phyloP scores from a whole-genome alignment of 2,888 invertebrate genomes.

The Poecilus cupreus region DNA sequence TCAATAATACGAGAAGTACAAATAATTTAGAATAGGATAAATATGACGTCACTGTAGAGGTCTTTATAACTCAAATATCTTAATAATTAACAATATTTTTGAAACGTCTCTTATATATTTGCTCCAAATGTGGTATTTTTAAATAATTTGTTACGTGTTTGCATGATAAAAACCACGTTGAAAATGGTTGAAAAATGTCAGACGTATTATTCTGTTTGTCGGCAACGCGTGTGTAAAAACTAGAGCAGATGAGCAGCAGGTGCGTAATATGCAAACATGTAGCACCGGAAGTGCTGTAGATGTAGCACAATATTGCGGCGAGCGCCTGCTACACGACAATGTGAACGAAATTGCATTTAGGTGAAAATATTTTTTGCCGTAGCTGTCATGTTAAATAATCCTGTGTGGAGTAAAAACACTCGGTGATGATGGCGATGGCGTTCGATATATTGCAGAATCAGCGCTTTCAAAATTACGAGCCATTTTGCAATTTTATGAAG shows the following conservation, averaged over 20 bases:
- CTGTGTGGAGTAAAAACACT: conserved; percentile 52
- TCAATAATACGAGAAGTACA: too few relatives aligned
- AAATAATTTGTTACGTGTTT: neutral
- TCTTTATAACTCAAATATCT: too few relatives aligned
- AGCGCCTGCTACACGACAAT: neutral
- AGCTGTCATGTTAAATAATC: conserved; percentile 50
- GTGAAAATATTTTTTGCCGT: conserved; percentile 30
- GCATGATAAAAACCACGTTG: neutral
- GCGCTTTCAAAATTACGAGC: conserved; percentile 37
- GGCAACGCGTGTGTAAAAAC: neutral
- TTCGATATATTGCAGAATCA: conserved; percentile 43
- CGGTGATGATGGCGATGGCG: conserved; percentile 1
- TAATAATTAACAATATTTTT: too few relatives aligned
- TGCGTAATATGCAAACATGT: conserved; percentile 1
- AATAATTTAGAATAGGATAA: too few relatives aligned
- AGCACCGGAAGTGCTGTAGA: neutral
- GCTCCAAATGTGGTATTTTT: neutral
- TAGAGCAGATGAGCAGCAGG: neutral
- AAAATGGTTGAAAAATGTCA: neutral
- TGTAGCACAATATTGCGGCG: neutral
- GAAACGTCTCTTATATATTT: too few relatives aligned
- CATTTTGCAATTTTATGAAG: conserved; percentile 41
- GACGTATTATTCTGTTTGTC: neutral
- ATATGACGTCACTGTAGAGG: too few relatives aligned
- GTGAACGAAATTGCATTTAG: conserved; percentile 16